A percentile compares a stretch with the other conserved stretches of the same genome.
Evolutionary conservation across 2,888 invertebrate species (phyloP).

Genomic region (Phragmatobia fuliginosa): DNA sequence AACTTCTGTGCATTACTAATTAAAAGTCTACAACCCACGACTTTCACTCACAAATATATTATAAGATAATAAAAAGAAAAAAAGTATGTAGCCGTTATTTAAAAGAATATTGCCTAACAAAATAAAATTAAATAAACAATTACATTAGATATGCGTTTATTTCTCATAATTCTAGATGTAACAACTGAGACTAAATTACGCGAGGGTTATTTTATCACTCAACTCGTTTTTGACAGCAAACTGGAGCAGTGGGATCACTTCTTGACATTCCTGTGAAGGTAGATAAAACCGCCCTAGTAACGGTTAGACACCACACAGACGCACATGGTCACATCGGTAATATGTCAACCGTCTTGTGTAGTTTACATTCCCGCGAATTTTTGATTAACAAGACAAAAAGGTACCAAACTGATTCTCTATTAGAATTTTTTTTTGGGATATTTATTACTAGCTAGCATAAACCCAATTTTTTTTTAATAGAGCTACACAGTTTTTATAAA

Average conservation of each 20-base stretch:
- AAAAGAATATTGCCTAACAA: neutral
- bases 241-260: neutral
- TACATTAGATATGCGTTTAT: conserved; percentile 5
- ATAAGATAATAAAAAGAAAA: neutral
- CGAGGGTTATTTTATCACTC: neutral
- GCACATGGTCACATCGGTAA: conserved; percentile 6
- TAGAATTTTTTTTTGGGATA: neutral
- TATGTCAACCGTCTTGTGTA: neutral
- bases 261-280: conserved; percentile 4
- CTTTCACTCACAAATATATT: neutral
- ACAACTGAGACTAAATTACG: conserved; percentile 1
- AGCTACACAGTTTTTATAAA: neutral
- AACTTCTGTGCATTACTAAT: neutral
- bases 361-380: neutral
- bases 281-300: conserved; percentile 3
- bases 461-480: neutral
- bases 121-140: conserved; percentile 7
- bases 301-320: conserved; percentile 33
- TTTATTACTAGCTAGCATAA: neutral
- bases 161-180: conserved; percentile 7
- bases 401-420: neutral
- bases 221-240: conserved; percentile 5
- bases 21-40: neutral
- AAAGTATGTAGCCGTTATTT: neutral
- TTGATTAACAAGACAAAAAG: neutral